Evolutionary conservation across 2,797 vertebrate species (phyloP), one percentile per base, ranked within the genome.

Genomic region (Poecilia gillii): DNA sequence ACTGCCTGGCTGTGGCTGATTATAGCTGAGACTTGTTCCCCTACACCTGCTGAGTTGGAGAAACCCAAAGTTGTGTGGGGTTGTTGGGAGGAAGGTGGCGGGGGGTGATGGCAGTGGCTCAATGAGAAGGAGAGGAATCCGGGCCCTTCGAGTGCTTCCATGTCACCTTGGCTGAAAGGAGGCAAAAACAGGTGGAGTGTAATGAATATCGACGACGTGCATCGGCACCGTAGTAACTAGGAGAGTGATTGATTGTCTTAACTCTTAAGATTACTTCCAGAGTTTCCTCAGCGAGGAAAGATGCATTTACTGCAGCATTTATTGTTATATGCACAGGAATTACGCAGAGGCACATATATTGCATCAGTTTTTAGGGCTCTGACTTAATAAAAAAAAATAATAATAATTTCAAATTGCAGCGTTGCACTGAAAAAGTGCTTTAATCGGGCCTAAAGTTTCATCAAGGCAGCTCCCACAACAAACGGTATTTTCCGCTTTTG

Each of bases 31-130:
- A 91, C 92, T 88, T 78, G 82, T 93, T 93, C 91, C 93, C 90
- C 81, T 94, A 93, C 95, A 96, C 95, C 95, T 96, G 96, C 96
- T 96, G 96, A 96, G 93, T 95, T 73, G 88, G 90, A 96, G 95
- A 96, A 96, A 96, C 93, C 90, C 93, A 95, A 72, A 95, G 94
- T 95, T 94, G 51, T 53, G 51, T 53, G 51, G 51, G 51, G 51
- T 25, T 53, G 23, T 23, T 9, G 51, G 47, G 47, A 5, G 47
- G 47, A 20, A 18, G 5, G 16, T 6, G 74, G 82, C 93, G 86
- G 75, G 82, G 86, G 84, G 79, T 83, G 92, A 83, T 90, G 85
- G 90, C 89, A 84, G 82, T 70, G 75, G 87, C 83, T 88, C 92
- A 90, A 83, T 90, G 80, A 89, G 88, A 86, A 73, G 73, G 77